Evolutionary conservation across 2,888 invertebrate genomes (phyloP), one percentile per base, ranked within the genome.

Genomic region (Yponomeuta plumbellus): DNA sequence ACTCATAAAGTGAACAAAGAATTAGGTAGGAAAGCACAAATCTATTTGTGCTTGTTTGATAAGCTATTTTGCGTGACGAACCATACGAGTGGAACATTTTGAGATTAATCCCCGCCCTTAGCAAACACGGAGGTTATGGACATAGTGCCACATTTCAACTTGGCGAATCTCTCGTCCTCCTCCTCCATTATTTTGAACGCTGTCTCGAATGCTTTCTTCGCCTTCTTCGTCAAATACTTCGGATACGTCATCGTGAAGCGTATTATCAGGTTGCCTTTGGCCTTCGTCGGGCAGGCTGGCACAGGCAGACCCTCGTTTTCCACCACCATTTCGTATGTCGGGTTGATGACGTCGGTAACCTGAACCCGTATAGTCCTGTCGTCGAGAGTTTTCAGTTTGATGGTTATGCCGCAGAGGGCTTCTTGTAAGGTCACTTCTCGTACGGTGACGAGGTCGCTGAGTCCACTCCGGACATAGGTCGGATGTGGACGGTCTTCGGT

Each of bases 261-360:
- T 71, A 97, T 92, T 61, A 95, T 92, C 59, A 97, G 83, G 76
- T 95, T 92, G 11, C 97, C 96, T 72, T 92, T 94, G 57, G 92
- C 92, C 65, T 92, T 92, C 61, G 92, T 86, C 0, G 91, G 91
- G 73, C 93, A 91, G 67, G 93, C 93, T 2, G 93, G 90, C 67
- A 94, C 79, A 0, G 96, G 96, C 73, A 97, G 87, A 1, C 97
- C 97, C 84, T 97, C 96, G 10, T 92, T 93, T 66, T 92, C 91
- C 0, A 97, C 89, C 0, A 94, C 76, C 81, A 96, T 96, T 70
- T 92, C 92, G 73, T 94, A 96, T 1, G 92, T 92, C 0, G 95
- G 95, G 26, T 91, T 89, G 63, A 96, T 93, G 6, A 96, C 93
- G 76, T 96, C 95, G 5, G 94, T 93, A 67, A 96, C 93, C 66